Conservation (phyloP, 2,797 vertebrate species). For the Helarctos malayanus region DNA sequence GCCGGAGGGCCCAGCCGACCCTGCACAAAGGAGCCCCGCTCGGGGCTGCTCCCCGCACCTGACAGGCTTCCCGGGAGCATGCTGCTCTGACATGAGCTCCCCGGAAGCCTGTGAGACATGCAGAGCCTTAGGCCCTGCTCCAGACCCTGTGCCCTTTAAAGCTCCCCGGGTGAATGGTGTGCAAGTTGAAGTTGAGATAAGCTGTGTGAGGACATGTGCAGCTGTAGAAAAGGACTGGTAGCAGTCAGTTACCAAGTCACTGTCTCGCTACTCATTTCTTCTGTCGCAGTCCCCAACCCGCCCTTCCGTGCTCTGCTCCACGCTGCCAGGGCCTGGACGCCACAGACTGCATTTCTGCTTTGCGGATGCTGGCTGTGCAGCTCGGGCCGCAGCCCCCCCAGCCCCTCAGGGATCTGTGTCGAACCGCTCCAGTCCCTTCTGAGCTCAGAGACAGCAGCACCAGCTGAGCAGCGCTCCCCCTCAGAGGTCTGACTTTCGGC, state of each 20-base stretch:
- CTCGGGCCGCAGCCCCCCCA: background rate
- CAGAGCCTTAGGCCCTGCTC: background rate
- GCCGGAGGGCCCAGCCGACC: too few relatives aligned
- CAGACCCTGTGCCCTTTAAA: background rate
- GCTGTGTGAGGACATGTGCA: background rate
- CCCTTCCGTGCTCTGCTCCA: background rate
- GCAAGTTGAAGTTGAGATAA: background rate
- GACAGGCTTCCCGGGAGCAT: background rate
- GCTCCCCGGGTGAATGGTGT: background rate
- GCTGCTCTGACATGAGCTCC: background rate
- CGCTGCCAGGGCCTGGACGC: background rate
- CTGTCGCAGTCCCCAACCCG: background rate
- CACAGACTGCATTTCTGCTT: background rate
- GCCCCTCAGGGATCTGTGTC: background rate
- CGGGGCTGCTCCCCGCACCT: background rate
- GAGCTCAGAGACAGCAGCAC: background rate
- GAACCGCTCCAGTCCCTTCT: background rate
- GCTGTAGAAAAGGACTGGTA: background rate
- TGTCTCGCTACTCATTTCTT: background rate
- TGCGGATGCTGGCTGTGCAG: background rate
- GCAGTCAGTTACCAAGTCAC: background rate
- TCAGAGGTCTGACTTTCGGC: background rate
- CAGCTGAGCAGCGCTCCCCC: background rate
- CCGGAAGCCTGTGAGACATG: background rate
- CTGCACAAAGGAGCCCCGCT: background rate